Evolutionary conservation across 1,140 invertebrate species (phyloP), one percentile per base, ranked within the genome.

Genomic region (Carcinoscorpius rotundicauda): DNA sequence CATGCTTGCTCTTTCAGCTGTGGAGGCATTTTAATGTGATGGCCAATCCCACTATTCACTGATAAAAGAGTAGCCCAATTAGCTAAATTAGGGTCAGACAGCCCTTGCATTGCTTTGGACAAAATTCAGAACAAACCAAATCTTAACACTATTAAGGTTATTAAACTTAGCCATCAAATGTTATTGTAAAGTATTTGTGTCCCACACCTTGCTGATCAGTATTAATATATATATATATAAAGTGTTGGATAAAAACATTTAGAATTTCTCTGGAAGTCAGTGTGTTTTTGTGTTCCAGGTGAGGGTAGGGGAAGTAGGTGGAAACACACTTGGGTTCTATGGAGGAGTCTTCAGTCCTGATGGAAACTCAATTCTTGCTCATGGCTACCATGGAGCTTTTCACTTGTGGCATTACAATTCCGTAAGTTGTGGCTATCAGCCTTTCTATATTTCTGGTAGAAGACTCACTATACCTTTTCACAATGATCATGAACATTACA

Each of bases 311-410:
- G 85, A 95, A 78, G 87, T 98, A 48, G 95, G 94, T 11, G 95
- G 94, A 3, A 95, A 93, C 75, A 91, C 87, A 3, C 77, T 95
- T 50, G 95, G 94, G 0, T 95, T 96, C 76, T 95, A 90, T 76
- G 91, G 92, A 0, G 88, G 87, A 55, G 83, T 87, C 72, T 93
- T 95, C 76, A 81, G 82, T 62, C 79, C 82, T 0, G 76, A 83
- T 73, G 90, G 88, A 6, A 73, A 79, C 9, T 81, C 80, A 4
- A 86, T 98, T 49, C 74, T 97, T 63, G 91, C 84, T 4, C 86
- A 96, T 77, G 88, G 91, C 11, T 96, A 91, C 74, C 87, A 93
- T 75, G 96, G 95, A 29, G 89, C 91, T 1, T 87, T 98, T 72
- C 91, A 98, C 76, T 82, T 93, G n/a, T 98, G 96, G 96, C 78